Conservation (phyloP, 2,888 invertebrate species). For the Dermolepida albohirtum region DNA sequence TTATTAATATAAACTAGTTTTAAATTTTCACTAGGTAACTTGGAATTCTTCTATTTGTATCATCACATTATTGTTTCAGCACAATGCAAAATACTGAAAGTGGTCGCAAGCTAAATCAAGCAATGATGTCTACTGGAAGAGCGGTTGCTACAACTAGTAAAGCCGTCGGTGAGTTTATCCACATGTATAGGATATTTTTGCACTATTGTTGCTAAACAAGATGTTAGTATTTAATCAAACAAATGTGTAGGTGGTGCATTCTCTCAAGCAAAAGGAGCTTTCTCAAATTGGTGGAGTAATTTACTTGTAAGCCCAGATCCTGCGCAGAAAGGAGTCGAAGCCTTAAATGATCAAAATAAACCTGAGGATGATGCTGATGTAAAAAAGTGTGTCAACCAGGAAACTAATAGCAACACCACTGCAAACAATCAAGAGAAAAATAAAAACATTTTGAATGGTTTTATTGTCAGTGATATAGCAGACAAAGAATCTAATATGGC, state of each 20-base stretch:
- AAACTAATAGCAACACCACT: constrained; percentile 45
- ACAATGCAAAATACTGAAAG: constrained; percentile 95
- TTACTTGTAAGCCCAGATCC: constrained; percentile 69
- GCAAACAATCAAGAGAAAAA: constrained; percentile 45
- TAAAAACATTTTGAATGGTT: constrained; percentile 40
- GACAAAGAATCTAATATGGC: constrained; percentile 23
- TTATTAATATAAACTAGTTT: too few relatives aligned
- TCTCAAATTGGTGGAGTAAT: constrained; percentile 88
- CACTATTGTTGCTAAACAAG: neutral
- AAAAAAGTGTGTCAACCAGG: constrained; percentile 14
- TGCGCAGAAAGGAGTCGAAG: constrained; percentile 54
- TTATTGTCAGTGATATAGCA: constrained; percentile 35
- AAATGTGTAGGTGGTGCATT: constrained; percentile 79
- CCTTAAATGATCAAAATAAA: constrained; percentile 46
- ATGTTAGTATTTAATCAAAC: neutral
- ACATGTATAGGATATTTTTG: neutral
- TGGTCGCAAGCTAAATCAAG: constrained; percentile 92
- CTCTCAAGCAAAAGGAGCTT: constrained; percentile 88
- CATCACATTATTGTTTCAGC: constrained; percentile 67
- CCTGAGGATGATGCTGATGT: constrained; percentile 45
- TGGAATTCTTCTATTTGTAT: constrained; percentile 28
- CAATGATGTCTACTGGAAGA: constrained; percentile 90
- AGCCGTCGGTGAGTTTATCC: constrained; percentile 72
- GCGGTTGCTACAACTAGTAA: constrained; percentile 86
- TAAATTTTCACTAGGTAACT: too few relatives aligned